A percentile compares a stretch with the other conserved stretches of the same genome.
Evolutionary conservation across 2,888 invertebrate genomes (phyloP).

Genomic region (Mactromeris polynyma): DNA sequence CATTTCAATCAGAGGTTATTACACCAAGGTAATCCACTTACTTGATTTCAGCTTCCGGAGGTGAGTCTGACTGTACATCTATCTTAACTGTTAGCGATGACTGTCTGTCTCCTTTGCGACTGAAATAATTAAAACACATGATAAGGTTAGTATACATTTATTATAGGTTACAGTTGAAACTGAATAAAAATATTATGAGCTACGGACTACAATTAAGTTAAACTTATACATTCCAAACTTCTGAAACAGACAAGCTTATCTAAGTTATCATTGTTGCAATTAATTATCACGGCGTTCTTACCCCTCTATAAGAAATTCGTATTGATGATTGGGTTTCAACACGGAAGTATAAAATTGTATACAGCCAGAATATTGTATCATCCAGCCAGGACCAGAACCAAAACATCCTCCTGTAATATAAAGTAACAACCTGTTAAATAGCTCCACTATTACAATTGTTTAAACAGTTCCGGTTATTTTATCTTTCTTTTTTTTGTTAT

Average conservation of each 20-base stretch:
- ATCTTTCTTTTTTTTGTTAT: too few relatives aligned
- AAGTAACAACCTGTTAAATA: too few relatives aligned
- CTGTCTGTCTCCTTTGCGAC: slow-evolving; percentile 54
- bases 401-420: slow-evolving; percentile 45
- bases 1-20: too few relatives aligned
- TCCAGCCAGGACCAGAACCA: slow-evolving; percentile 43
- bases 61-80: slow-evolving; percentile 25
- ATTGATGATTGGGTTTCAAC: slow-evolving; percentile 61
- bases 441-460: too few relatives aligned
- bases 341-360: slow-evolving; percentile 72
- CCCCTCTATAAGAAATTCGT: slow-evolving; percentile 42
- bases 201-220: too few relatives aligned
- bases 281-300: neutral
- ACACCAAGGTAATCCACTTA: slow-evolving; percentile 24
- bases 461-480: too few relatives aligned
- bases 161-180: too few relatives aligned
- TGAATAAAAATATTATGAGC: too few relatives aligned
- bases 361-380: slow-evolving; percentile 31
- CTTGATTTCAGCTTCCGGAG: slow-evolving; percentile 47
- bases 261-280: too few relatives aligned
- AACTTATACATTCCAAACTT: too few relatives aligned
- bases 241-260: too few relatives aligned
- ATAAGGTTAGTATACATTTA: too few relatives aligned
- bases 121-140: neutral
- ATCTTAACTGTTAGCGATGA: slow-evolving; percentile 33